Evolutionary conservation across 2,113 vertebrate species (phyloP), one percentile per base, ranked within the genome.

Genomic region (Cynopterus brachyotis): DNA sequence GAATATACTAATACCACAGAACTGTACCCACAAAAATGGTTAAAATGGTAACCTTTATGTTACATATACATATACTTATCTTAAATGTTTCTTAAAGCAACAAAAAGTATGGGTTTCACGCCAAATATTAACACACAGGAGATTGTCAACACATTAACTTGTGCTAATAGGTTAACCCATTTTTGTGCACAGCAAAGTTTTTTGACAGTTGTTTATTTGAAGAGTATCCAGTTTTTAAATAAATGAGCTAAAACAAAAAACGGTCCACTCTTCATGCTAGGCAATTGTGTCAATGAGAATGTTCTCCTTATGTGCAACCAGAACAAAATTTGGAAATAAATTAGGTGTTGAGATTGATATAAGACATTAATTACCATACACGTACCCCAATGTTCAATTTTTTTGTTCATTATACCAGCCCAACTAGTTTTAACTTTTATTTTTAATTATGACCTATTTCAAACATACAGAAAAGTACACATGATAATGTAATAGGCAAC

Each of bases 341-440:
- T 15, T n/a, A 47, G 32, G 40, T 16, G 73, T 42, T 81, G 7
- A 35, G 20, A n/a, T n/a, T 45, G 40, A 67, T 17, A 20, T 19
- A 72, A 80, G 50, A 87, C 50, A 35, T 72, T 20, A 45, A 47
- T 3, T 19, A 6, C 32, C 55, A 79, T 3, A 8, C 15, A 72
- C 6, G 20, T 62, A 45, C 19, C 47, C 73, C 10, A 62, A 28
- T 62, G 94, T 87, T 78, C 59, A 59, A 50, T 32, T 53, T 40
- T 69, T 62, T 32, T 91, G 40, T 66, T 84, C 62, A 72, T 35
- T 69, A 3, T 76, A 88, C 32, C 42, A 70, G 40, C 67, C 83
- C 69, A 91, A 62, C 60, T 81, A 59, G 9, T 69, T 94, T 90
- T 89, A 66, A 60, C 40, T 67, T 94, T 85, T 91, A 70, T 37